Conservation (phyloP, 2,113 vertebrate genomes). For the Cygnus buccinator region DNA sequence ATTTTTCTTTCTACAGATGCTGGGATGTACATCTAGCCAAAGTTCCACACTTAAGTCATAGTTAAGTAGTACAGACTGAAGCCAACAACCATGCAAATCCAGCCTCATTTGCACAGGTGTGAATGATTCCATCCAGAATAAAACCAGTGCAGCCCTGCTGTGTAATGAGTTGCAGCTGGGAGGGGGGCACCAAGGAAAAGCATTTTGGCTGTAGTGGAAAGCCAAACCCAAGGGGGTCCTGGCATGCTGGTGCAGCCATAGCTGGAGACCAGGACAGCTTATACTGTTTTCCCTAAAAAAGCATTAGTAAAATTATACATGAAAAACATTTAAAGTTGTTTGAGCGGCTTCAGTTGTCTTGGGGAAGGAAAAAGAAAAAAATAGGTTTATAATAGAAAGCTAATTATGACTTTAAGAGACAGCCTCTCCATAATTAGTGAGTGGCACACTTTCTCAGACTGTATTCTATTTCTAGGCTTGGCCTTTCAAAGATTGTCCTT, state of each 20-base stretch:
- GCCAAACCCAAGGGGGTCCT: neutral
- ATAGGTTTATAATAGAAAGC: neutral
- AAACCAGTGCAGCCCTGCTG: neutral
- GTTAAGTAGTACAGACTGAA: neutral
- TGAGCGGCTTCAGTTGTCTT: neutral
- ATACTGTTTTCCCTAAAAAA: neutral
- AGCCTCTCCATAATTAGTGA: slow-evolving; percentile 8
- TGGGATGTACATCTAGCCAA: neutral
- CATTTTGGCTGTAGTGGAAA: neutral
- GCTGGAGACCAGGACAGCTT: neutral
- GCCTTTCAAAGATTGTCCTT: slow-evolving; percentile 18
- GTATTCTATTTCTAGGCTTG: slow-evolving; percentile 11
- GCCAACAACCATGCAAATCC: neutral
- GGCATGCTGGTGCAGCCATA: neutral
- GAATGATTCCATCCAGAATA: neutral
- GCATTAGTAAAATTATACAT: neutral
- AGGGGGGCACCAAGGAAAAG: neutral
- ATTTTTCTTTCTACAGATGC: neutral
- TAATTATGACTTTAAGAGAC: slow-evolving; percentile 21
- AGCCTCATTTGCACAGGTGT: neutral
- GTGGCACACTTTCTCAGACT: slow-evolving; percentile 44
- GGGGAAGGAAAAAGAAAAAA: neutral
- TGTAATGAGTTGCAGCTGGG: fast-evolving
- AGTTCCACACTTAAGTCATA: neutral
- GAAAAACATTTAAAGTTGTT: neutral